Conservation (phyloP, 2,113 vertebrate genomes). For the Trogon melanurus region DNA sequence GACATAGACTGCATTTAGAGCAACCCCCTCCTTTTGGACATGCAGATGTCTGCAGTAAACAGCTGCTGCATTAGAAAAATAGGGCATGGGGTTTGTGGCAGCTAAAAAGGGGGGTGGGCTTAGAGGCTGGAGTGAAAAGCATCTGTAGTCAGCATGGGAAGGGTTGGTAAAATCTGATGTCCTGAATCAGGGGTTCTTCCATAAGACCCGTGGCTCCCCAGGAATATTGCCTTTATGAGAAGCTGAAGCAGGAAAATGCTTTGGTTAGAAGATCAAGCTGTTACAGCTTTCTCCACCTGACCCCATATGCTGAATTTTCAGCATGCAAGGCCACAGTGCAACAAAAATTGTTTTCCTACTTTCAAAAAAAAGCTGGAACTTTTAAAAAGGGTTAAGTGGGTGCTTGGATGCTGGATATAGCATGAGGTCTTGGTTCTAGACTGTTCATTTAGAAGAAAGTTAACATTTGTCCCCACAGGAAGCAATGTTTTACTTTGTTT, state of each 20-base stretch:
- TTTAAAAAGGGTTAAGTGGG: not conserved
- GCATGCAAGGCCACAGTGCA: not conserved
- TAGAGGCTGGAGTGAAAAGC: not conserved
- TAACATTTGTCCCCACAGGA: not conserved
- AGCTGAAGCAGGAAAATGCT: not conserved
- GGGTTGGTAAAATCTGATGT: not conserved
- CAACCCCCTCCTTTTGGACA: not conserved
- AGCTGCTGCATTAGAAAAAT: not conserved
- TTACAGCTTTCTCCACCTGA: accelerated
- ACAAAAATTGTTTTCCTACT: not conserved
- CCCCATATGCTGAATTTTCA: not conserved
- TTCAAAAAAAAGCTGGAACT: not conserved
- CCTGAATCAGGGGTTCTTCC: not conserved
- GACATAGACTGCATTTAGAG: accelerated
- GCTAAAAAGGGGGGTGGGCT: accelerated
- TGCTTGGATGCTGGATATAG: not conserved
- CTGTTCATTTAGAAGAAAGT: not conserved
- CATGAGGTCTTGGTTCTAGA: not conserved
- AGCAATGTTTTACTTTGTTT: not conserved
- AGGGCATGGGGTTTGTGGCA: not conserved
- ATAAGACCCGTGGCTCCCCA: not conserved
- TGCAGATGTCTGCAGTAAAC: not conserved
- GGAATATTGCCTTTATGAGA: not conserved
- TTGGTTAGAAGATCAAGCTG: not conserved
- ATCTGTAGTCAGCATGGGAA: not conserved